These are phyloP conservation scores for Spermophilus dauricus DNA, from an alignment of 2,113 vertebrate genomes.

Conservation along the genomic window DNA sequence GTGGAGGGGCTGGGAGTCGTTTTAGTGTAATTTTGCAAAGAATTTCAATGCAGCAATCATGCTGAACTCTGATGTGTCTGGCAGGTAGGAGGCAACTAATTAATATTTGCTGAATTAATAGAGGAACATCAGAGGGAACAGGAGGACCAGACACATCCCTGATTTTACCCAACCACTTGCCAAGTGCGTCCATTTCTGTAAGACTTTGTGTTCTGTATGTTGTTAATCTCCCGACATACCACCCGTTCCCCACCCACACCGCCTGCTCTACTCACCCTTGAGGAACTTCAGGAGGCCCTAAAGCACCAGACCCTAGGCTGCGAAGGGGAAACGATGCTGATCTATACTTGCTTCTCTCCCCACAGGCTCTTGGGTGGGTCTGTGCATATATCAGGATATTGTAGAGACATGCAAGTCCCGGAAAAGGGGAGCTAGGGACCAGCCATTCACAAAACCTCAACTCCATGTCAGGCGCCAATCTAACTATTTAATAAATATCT, in stretches of 20 bases:
- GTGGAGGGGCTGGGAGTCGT: neutral
- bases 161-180: neutral
- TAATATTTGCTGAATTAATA: neutral
- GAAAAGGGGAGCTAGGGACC: neutral
- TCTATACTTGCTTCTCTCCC: neutral
- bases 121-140: neutral
- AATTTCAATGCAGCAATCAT: neutral
- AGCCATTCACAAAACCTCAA: neutral
- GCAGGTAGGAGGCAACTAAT: neutral
- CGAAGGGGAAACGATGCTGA: neutral
- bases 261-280: neutral
- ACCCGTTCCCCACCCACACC: accelerated
- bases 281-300: neutral
- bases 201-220: neutral
- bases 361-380: neutral
- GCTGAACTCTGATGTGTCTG: neutral
- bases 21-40: neutral
- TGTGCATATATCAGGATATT: neutral
- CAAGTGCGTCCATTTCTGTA: neutral
- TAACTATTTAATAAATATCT: neutral
- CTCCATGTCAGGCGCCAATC: neutral
- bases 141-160: neutral
- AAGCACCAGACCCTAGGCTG: neutral
- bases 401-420: neutral
- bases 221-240: neutral